Evolutionary conservation across 2,888 invertebrate species (phyloP), one percentile per base, ranked within the genome.

Genomic region (Thereva unica): DNA sequence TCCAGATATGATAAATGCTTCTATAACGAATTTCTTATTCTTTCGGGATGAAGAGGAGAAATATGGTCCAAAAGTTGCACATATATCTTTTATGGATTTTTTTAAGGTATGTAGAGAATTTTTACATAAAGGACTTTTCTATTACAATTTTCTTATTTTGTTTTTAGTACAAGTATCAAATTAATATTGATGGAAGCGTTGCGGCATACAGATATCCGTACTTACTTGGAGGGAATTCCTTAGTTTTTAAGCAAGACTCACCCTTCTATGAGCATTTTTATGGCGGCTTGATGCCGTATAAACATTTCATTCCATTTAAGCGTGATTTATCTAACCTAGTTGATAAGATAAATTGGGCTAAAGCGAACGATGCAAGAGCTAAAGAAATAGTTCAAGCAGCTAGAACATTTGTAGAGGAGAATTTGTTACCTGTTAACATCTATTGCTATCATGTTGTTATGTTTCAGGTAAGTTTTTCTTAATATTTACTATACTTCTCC

Each of bases 241-340:
- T 95, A 68, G 89, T 97, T 9, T 84, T 98, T 9, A 98, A 98
- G 82, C 96, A 96, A 81, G 88, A 92, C 37, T 97, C 97, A 0
- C 86, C 87, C n/a, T 97, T 93, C 80, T 93, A 95, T 78, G 97
- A 98, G 83, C 92, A 93, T 83, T 98, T 96, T 81, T 98, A 98
- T 77, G 81, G 84, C 45, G 85, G 90, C 72, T 80, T 97, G 8
- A 77, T 83, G 66, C 88, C 93, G 1, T 87, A 87, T 81, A 83
- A 86, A 73, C 97, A 98, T 81, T 98, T 88, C 78, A 83, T 97
- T 64, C 91, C 95, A 5, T 83, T 97, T 44, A 87, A 89, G 74
- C 80, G 85, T 53, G 90, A 97, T 79, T 82, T 97, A 23, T 88
- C 89, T 6, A 89, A 97, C 83, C 83, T 97, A 53, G 82, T 91